Conservation (phyloP, 2,113 vertebrate genomes). For the Campylomormyrus numenius region DNA sequence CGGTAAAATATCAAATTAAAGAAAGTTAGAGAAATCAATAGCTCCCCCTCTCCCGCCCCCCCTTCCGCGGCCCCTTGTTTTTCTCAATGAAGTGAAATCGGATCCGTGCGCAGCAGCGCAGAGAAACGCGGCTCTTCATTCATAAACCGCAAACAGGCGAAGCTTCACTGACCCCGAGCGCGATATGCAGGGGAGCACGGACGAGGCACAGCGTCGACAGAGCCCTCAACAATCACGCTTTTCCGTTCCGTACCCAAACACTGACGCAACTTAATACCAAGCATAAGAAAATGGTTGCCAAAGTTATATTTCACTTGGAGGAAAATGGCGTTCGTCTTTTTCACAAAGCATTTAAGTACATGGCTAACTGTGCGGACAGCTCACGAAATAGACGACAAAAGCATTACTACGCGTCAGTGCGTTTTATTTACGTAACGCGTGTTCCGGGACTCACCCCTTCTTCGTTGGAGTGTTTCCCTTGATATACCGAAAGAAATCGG, state of each 20-base stretch:
- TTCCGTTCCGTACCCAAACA: not conserved
- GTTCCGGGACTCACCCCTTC: constrained; percentile 41
- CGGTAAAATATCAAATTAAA: not conserved
- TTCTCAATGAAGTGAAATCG: constrained; percentile 69
- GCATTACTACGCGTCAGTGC: not conserved
- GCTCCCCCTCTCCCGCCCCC: constrained; percentile 21
- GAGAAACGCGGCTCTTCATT: constrained; percentile 49
- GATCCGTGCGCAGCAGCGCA: constrained; percentile 46
- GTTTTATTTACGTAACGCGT: not conserved
- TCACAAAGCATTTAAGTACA: constrained; percentile 22
- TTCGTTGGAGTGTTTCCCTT: constrained; percentile 14
- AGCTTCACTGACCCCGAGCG: constrained; percentile 18
- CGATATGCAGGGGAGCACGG: not conserved
- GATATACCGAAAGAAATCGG: constrained; percentile 13
- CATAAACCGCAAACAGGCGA: constrained; percentile 48
- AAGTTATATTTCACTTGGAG: constrained; percentile 46
- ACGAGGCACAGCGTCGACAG: not conserved
- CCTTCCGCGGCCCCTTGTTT: constrained; percentile 51
- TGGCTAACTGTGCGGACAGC: constrained; percentile 19
- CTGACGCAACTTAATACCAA: constrained; percentile 10
- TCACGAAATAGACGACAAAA: constrained; percentile 22
- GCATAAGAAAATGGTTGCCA: constrained; percentile 46
- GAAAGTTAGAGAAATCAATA: not conserved
- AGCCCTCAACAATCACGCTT: not conserved
- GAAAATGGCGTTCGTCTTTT: constrained; percentile 58